A percentile compares a stretch with the other conserved stretches of the same genome.
phyloP scores from a whole-genome alignment of 2,113 vertebrate species.

The Hoplias malabaricus region DNA sequence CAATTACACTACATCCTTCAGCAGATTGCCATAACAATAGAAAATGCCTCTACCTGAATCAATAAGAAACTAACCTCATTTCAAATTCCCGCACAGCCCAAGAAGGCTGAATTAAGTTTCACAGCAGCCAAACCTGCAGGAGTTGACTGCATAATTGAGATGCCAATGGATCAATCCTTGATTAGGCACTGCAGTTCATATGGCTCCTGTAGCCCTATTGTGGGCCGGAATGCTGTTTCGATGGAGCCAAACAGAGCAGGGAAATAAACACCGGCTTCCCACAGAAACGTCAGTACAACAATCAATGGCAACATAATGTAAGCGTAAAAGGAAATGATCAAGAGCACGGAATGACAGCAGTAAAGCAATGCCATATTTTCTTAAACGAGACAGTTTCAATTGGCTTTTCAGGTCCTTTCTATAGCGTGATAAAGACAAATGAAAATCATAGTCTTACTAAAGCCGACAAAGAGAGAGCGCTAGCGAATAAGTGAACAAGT shows the following conservation, averaged over 20 bases:
- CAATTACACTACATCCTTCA: background rate
- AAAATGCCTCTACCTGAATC: background rate
- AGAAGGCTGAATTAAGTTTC: background rate
- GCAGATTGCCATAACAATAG: background rate
- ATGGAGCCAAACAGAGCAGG: background rate
- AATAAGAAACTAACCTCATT: background rate
- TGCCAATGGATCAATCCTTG: constrained; percentile 34
- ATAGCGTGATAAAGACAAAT: background rate
- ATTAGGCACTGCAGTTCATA: constrained; percentile 28
- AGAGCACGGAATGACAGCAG: background rate
- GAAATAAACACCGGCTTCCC: background rate
- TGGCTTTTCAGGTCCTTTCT: background rate
- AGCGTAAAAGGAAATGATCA: background rate
- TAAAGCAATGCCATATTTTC: background rate
- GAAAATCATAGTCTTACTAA: background rate
- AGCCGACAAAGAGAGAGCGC: background rate
- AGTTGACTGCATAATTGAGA: constrained; percentile 31
- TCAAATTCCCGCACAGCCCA: background rate
- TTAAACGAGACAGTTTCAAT: background rate
- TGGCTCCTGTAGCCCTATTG: constrained; percentile 7
- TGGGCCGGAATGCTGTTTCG: background rate
- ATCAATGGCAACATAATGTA: background rate
- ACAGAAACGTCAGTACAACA: background rate
- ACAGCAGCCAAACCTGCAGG: constrained; percentile 22
- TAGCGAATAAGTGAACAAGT: background rate